Evolutionary conservation across 92 coral and sea anemone species (phyloP), one percentile per base, ranked within the genome.

Genomic region (Parazoanthus darwini): DNA sequence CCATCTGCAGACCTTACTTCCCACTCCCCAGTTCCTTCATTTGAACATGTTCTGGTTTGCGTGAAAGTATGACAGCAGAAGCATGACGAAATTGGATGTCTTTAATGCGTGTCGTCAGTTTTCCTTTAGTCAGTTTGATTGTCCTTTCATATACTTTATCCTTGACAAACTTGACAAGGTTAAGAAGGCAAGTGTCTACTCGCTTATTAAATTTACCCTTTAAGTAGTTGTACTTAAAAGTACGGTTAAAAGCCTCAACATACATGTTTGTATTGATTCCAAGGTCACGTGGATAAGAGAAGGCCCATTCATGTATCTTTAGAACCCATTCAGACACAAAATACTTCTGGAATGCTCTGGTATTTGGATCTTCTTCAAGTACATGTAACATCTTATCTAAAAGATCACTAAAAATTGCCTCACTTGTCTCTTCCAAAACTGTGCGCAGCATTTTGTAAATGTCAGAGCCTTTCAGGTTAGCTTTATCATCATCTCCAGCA

Each of bases 221-320:
- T 15, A 90, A 46, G 65, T 91, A 91, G 3, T 79, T 74, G 16
- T 82, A 42, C 22, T 89, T 91, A 51, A 91, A 89, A 2, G 51
- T 66, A 10, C 74, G 25, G 33, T 91, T 76, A 23, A 91, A 91
- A 2, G 93, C 91, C 83, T 91, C 93, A 56, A 78, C 91, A 71
- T 68, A 83, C 93, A 91, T 91, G 81, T 88, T 88, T 11, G 93
- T 91, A 15, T 89, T 91, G 20, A 91, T 91, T 18, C 85, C 89
- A 7, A 76, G 48, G 29, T 77, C 85, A 65, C 36, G 66, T 76
- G 91, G 44, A 75, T 79, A 86, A 22, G 77, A 85, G 74, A 51
- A 92, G 35, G 90, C 94, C 92, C 91, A 88, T 38, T 92, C 82
- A 25, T 58, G 84, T 36, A 18, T 66, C 74, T 78, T 78, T 39